A percentile compares a stretch with the other conserved stretches of the same genome.
Conservation (phyloP, 2,113 vertebrate species). For the Lipotes vexillifer region DNA sequence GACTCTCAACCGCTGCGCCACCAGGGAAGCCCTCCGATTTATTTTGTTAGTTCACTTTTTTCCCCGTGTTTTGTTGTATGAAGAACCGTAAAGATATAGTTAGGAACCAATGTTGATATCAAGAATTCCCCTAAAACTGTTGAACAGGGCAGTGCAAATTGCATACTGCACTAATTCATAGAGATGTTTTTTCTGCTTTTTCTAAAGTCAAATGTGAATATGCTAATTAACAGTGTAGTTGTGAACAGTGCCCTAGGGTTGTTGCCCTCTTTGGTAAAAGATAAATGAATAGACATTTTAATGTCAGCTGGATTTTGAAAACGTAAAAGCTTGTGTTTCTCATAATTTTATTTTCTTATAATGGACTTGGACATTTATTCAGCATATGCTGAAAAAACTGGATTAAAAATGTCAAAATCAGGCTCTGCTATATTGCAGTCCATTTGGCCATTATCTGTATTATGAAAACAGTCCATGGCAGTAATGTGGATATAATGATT, state of each 20-base stretch:
- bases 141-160: not conserved
- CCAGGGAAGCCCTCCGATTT: not conserved
- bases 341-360: not conserved
- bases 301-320: not conserved
- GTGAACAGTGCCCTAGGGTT: not conserved
- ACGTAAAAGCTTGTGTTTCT: not conserved
- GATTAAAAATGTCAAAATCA: not conserved
- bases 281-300: slow-evolving; percentile 11
- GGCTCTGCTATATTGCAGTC: not conserved
- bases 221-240: not conserved
- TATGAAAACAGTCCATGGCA: not conserved
- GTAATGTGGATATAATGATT: not conserved
- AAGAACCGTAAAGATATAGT: not conserved
- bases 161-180: not conserved
- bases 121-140: not conserved
- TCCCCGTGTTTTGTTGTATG: not conserved
- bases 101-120: not conserved
- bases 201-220: not conserved
- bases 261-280: not conserved
- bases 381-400: not conserved
- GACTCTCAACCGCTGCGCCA: too few relatives aligned
- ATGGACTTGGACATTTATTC: not conserved
- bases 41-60: not conserved
- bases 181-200: not conserved
- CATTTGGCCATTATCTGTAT: not conserved